Evolutionary conservation across 2,797 vertebrate species (phyloP).

Genomic region (Arremon aurantiirostris): DNA sequence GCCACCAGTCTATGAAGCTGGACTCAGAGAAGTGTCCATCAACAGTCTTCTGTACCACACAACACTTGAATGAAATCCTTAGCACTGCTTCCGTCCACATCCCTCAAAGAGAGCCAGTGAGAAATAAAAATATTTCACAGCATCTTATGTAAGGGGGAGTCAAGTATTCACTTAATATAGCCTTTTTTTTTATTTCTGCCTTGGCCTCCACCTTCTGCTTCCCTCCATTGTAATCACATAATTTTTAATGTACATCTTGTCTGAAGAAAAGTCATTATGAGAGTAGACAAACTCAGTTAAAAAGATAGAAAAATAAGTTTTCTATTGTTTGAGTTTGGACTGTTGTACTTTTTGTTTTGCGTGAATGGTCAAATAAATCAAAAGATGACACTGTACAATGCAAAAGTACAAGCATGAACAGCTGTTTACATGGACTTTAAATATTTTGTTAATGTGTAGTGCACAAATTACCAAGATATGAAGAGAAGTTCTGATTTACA

Average conservation of each 20-base stretch:
- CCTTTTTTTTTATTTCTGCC: not conserved
- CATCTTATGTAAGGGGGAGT: not conserved
- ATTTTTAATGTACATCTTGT: not conserved
- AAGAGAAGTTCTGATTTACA: conserved; percentile 57
- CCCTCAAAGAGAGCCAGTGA: not conserved
- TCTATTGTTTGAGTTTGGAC: not conserved
- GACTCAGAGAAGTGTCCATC: not conserved
- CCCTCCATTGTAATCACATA: not conserved
- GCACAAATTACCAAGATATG: conserved; percentile 52
- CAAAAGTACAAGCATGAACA: conserved; percentile 12
- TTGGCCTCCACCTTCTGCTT: not conserved
- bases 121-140: not conserved
- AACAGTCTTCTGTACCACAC: not conserved
- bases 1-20: not conserved
- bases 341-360: not conserved
- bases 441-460: conserved; percentile 55
- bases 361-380: conserved; percentile 53
- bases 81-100: not conserved
- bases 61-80: not conserved
- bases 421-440: conserved; percentile 48
- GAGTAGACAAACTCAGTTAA: not conserved
- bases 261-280: not conserved
- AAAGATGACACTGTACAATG: conserved; percentile 27
- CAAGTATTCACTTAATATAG: not conserved
- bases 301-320: not conserved